Evolutionary conservation across 2,113 vertebrate genomes (phyloP).

Genomic region (Onychorhynchus coronatus): DNA sequence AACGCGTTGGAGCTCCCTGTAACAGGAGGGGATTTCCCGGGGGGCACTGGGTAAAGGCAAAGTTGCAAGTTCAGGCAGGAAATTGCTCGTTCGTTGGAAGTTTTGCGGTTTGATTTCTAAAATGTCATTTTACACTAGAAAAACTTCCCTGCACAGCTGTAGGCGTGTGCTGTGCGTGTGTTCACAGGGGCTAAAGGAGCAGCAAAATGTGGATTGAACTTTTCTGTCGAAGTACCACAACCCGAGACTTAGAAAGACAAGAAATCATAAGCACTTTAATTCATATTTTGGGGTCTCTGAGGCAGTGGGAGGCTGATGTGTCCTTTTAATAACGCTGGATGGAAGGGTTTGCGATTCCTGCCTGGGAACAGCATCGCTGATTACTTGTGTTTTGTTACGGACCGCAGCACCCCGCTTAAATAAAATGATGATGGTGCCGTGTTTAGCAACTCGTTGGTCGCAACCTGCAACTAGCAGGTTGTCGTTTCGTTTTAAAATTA

Average conservation of each 20-base stretch:
- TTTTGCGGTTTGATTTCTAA: neutral
- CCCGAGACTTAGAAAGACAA: neutral
- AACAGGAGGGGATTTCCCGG: neutral
- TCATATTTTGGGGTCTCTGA: neutral
- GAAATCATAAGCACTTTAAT: neutral
- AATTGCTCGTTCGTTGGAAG: neutral
- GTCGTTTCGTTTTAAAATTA: neutral
- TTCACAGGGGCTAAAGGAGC: neutral
- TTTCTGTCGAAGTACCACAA: neutral
- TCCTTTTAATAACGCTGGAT: neutral
- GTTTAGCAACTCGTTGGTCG: neutral
- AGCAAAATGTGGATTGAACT: neutral
- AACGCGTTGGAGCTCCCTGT: neutral
- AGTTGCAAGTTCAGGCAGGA: neutral
- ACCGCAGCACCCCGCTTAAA: neutral
- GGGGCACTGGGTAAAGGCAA: no score
- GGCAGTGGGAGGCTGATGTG: neutral
- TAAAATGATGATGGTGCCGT: neutral
- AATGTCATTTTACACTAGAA: neutral
- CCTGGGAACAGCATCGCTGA: neutral
- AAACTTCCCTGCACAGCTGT: neutral
- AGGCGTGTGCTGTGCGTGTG: fast-evolving
- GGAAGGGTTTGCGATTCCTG: neutral
- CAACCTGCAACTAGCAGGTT: no score
- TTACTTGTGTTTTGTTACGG: neutral